Evolutionary conservation across 2,888 invertebrate species (phyloP).

Genomic region (Scaptomyza polygonia): DNA sequence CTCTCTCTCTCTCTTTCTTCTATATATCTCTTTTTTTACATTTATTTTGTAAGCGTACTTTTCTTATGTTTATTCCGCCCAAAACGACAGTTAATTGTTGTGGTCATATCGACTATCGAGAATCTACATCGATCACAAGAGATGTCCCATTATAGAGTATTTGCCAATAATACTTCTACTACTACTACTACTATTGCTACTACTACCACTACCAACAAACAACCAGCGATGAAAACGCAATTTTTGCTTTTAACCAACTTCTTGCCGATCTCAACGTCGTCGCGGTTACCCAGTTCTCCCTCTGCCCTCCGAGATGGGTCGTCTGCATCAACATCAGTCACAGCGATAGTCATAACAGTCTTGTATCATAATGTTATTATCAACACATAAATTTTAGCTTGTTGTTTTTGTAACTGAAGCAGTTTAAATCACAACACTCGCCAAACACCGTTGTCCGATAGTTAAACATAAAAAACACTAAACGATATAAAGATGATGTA

Average conservation of each 20-base stretch:
- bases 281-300: conserved; percentile 23
- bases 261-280: conserved; percentile 42
- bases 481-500: conserved; percentile 6
- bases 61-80: conserved; percentile 69
- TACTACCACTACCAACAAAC: conserved; percentile 49
- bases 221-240: conserved; percentile 54
- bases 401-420: conserved; percentile 1
- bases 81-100: conserved; percentile 47
- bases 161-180: conserved; percentile 24
- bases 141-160: conserved; percentile 61
- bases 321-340: conserved; percentile 42
- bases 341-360: conserved; percentile 17
- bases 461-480: neutral
- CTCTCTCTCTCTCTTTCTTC: conserved; percentile 72
- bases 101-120: conserved; percentile 43
- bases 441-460: conserved; percentile 11
- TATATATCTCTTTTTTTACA: conserved; percentile 67
- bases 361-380: conserved; percentile 17
- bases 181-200: conserved; percentile 5
- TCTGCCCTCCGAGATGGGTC: conserved; percentile 31
- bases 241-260: conserved; percentile 53
- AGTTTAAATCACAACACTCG: neutral
- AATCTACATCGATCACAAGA: conserved; percentile 61
- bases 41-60: conserved; percentile 68
- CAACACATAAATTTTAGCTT: conserved; percentile 6